Percentiles rank a stretch among this genome's conserved stretches.
Conservation (phyloP, 1,140 invertebrate species). For the Cydia pomonella region DNA sequence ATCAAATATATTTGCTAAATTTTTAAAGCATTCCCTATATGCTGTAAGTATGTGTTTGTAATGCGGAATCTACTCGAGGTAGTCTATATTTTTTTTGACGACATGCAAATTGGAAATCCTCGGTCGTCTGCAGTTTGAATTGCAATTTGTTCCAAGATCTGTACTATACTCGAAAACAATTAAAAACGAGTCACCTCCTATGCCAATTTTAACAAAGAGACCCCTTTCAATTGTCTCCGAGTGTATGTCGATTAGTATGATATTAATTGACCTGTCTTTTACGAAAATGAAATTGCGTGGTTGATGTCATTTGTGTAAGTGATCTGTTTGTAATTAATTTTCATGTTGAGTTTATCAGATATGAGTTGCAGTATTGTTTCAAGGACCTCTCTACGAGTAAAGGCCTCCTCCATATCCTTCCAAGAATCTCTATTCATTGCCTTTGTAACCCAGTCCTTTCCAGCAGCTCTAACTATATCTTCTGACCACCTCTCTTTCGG, state of each 20-base stretch:
- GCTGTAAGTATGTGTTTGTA: neutral
- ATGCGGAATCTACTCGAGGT: neutral
- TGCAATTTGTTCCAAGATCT: neutral
- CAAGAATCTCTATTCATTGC: too few relatives aligned
- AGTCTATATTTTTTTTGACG: constrained; percentile 1
- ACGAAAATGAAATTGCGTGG: neutral
- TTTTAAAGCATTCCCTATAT: too few relatives aligned
- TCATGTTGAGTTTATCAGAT: too few relatives aligned
- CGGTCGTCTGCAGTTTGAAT: neutral
- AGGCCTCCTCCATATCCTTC: too few relatives aligned
- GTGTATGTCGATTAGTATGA: neutral
- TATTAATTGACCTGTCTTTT: constrained; percentile 4
- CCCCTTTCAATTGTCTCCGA: neutral
- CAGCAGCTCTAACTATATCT: too few relatives aligned
- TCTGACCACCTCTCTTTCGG: too few relatives aligned
- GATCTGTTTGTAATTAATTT: neutral
- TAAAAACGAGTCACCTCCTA: neutral
- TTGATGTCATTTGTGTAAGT: neutral
- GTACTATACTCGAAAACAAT: neutral
- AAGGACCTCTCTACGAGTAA: too few relatives aligned
- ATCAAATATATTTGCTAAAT: too few relatives aligned
- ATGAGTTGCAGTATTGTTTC: too few relatives aligned
- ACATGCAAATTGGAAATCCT: constrained; percentile 23
- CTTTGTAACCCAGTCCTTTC: too few relatives aligned
- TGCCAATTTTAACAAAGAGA: neutral